Conservation (phyloP, 2,888 invertebrate genomes). For the Brachylomia viminalis region DNA sequence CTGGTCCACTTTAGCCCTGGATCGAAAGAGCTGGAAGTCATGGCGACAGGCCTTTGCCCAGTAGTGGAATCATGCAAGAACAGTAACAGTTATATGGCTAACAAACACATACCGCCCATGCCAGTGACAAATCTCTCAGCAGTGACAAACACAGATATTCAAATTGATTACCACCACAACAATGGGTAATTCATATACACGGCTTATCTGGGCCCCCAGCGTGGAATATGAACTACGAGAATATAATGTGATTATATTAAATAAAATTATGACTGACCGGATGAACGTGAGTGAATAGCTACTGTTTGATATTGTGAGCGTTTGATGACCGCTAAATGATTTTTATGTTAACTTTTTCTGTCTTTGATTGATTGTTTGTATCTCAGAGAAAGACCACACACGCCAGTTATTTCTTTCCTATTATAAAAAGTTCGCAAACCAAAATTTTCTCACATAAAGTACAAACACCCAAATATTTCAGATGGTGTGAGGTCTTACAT, state of each 20-base stretch:
- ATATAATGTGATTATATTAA: conserved; percentile 50
- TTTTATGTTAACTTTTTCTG: neutral
- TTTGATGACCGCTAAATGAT: conserved; percentile 1
- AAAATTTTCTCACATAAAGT: neutral
- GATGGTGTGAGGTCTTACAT: neutral
- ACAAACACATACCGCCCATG: neutral
- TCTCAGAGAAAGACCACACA: neutral
- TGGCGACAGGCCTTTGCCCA: no score
- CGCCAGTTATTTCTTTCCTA: neutral
- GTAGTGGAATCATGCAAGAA: no score
- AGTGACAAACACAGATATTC: conserved; percentile 52
- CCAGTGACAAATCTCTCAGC: conserved; percentile 19
- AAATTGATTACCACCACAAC: conserved; percentile 47
- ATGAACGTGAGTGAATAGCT: conserved; percentile 34
- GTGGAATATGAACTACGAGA: conserved; percentile 55
- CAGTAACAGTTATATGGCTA: neutral
- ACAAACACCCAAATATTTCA: neutral
- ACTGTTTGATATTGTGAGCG: conserved; percentile 24
- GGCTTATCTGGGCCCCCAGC: conserved; percentile 54
- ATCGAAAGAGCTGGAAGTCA: no score
- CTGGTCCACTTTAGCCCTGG: no score
- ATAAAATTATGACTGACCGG: conserved; percentile 26
- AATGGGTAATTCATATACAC: conserved; percentile 51
- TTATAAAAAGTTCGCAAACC: neutral
- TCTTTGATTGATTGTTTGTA: neutral